Conservation (phyloP, 2,888 invertebrate genomes). For the Epinotia nisella region DNA sequence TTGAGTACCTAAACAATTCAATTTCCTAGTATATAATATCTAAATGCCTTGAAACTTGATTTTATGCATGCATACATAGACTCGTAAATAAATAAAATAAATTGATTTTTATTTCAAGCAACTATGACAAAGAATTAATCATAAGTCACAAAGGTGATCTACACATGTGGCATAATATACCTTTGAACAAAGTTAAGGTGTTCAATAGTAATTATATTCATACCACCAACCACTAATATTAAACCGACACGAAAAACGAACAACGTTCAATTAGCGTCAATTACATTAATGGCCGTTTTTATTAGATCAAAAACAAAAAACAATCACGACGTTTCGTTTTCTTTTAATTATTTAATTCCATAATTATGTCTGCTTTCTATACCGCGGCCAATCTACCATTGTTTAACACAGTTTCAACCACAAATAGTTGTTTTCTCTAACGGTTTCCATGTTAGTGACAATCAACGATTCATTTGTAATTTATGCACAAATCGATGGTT, state of each 20-base stretch:
- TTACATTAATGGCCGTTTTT: constrained; percentile 23
- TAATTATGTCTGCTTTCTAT: constrained; percentile 40
- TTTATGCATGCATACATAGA: too few relatives aligned
- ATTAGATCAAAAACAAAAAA: constrained; percentile 26
- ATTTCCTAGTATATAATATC: too few relatives aligned
- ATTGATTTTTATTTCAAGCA: too few relatives aligned
- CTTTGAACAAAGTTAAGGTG: neutral
- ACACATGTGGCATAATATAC: neutral
- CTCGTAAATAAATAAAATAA: too few relatives aligned
- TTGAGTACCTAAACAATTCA: neutral
- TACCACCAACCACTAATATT: neutral
- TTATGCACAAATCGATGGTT: neutral
- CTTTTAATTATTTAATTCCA: constrained; percentile 38
- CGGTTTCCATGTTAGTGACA: constrained; percentile 18
- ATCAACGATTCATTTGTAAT: constrained; percentile 11
- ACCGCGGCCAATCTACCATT: constrained; percentile 31
- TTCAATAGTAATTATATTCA: neutral
- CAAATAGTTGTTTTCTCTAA: constrained; percentile 30
- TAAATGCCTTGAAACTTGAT: too few relatives aligned
- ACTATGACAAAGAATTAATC: too few relatives aligned
- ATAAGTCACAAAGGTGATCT: too few relatives aligned
- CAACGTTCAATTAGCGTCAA: constrained; percentile 5
- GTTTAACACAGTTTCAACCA: constrained; percentile 30
- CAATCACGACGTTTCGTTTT: constrained; percentile 28
- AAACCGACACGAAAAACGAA: neutral